Conservation (phyloP, 2,113 vertebrate genomes). For the Strix uralensis region DNA sequence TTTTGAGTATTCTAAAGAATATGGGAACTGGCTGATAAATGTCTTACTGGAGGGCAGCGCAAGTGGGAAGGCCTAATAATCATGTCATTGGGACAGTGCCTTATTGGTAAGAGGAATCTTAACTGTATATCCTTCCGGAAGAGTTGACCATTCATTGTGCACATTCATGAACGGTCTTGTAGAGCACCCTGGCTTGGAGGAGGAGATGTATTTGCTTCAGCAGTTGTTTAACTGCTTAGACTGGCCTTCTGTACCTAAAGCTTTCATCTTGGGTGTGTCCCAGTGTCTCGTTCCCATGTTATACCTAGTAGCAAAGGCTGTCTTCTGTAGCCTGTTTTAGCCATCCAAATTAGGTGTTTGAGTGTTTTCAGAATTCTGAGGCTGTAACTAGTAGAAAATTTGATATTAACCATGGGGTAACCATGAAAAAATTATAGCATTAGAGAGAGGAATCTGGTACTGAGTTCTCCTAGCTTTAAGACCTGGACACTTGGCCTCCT, state of each 20-base stretch:
- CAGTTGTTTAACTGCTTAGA: neutral
- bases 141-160: neutral
- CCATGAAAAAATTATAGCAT: neutral
- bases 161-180: neutral
- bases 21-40: neutral
- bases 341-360: neutral
- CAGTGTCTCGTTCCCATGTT: neutral
- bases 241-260: neutral
- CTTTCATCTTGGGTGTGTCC: neutral
- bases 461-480: neutral
- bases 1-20: neutral
- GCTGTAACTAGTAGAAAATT: neutral
- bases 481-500: neutral
- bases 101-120: neutral
- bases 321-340: neutral
- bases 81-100: accelerated
- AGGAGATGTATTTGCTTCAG: neutral
- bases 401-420: neutral
- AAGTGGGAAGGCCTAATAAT: neutral
- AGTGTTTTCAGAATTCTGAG: neutral
- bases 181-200: neutral
- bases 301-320: neutral
- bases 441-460: neutral
- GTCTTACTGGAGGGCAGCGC: neutral
- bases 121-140: neutral